Evolutionary conservation across 92 coral and sea anemone genomes (phyloP).

Genomic region (Siderastrea siderea): DNA sequence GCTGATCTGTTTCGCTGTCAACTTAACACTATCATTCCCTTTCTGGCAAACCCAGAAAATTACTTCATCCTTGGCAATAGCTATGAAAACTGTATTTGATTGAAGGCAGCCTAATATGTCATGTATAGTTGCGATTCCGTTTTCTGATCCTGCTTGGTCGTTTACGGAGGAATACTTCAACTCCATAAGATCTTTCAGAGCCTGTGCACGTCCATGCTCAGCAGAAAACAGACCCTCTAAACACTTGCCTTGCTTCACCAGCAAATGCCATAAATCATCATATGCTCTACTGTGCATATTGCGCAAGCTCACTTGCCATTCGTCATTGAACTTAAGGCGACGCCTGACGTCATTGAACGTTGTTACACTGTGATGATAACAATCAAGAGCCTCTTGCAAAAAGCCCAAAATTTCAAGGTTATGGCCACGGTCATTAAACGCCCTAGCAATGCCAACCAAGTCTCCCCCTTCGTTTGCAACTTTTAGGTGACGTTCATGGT

Average conservation of each 20-base stretch:
- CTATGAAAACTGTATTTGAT: slow-evolving; percentile 14
- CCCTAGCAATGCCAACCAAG: neutral
- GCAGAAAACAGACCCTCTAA: neutral
- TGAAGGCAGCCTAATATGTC: neutral
- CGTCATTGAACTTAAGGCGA: neutral
- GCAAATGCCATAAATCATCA: neutral
- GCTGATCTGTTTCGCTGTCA: neutral
- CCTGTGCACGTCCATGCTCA: slow-evolving; percentile 37
- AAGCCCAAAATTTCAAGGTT: neutral
- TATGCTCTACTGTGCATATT: neutral
- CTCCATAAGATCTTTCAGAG: slow-evolving; percentile 17
- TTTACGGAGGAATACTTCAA: neutral
- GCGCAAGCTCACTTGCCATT: slow-evolving; percentile 18
- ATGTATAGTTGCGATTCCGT: neutral
- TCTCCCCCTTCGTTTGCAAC: neutral
- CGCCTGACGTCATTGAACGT: slow-evolving; percentile 6
- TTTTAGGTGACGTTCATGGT: neutral
- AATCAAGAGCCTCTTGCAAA: neutral
- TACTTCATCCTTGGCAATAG: neutral
- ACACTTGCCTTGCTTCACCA: neutral
- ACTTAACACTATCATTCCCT: neutral
- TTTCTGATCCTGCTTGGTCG: neutral
- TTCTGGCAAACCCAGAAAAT: slow-evolving; percentile 19
- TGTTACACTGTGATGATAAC: neutral
- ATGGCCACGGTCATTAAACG: neutral